A percentile compares a stretch with the other conserved stretches of the same genome.
These are phyloP conservation scores for Gouania willdenowi DNA, from an alignment of 2,797 vertebrate species.

Conservation along the genomic window DNA sequence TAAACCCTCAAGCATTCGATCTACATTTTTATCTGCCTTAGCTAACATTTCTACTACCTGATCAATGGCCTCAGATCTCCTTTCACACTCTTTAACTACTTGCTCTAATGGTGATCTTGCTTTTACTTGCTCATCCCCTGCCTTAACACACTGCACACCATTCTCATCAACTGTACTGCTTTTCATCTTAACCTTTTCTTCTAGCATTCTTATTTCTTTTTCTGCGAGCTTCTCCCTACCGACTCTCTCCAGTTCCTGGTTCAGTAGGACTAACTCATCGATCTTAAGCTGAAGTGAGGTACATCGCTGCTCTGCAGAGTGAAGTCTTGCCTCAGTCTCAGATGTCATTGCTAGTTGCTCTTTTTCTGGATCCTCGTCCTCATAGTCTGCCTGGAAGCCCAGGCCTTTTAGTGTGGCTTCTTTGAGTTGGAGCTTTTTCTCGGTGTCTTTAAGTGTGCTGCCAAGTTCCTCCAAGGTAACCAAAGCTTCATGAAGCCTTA, in stretches of 20 bases:
- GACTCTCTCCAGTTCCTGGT: conserved; percentile 51
- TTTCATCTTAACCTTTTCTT: conserved; percentile 42
- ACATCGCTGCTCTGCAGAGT: conserved; percentile 44
- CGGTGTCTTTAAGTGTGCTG: conserved; percentile 73
- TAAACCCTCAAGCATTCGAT: conserved; percentile 45
- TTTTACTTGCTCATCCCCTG: conserved; percentile 43
- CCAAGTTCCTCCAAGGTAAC: conserved; percentile 74
- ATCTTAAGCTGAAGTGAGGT: conserved; percentile 64
- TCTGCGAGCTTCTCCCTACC: conserved; percentile 49
- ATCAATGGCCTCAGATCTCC: conserved; percentile 64
- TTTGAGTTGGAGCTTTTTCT: conserved; percentile 78
- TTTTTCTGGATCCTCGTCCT: conserved; percentile 50
- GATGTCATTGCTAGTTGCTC: conserved; percentile 57
- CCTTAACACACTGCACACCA: conserved; percentile 21
- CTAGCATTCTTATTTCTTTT: conserved; percentile 49
- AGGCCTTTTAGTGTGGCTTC: conserved; percentile 79
- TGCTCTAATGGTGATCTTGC: conserved; percentile 55
- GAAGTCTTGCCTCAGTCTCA: conserved; percentile 57
- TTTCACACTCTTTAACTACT: conserved; percentile 67
- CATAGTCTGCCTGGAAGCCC: conserved; percentile 68
- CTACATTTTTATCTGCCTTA: conserved; percentile 55
- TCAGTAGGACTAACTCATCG: conserved; percentile 45
- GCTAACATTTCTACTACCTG: conserved; percentile 67
- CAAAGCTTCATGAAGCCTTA: conserved; percentile 77
- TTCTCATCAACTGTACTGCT: conserved; percentile 28